Base-by-base conservation (phyloP, 2,113 vertebrate genomes). In the Hymenochirus boettgeri region DNA sequence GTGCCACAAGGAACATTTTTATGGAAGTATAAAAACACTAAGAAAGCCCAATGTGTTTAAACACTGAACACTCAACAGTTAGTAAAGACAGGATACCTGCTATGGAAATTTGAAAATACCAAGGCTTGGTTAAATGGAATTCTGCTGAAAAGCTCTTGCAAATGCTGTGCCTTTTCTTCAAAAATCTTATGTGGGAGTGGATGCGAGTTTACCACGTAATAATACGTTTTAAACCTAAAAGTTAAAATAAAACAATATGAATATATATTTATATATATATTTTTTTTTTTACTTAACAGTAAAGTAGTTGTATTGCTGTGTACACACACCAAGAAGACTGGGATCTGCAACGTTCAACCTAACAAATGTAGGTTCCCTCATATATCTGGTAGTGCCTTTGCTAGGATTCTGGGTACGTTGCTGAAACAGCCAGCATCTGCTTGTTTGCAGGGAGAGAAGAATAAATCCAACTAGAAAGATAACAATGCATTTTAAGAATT, bases 401-500 rank as follows among this genome's bases (percentile, higher is more conserved):
- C 95, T 76, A 99, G 37, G 83, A 89, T 75, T 98, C 94, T 24
- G 96, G 96, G 60, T 99, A 99, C 27, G 96, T 99, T 62, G 96
- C 96, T 61, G 96, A 99, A 1, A 99, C 93, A 1, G 96, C 94
- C n/a, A 99, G 73, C 93, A 99, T 95, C 78, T 99, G 96, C 70
- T 99, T 99, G 70, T 91, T 97, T 48, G 73, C 77, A 0, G 96
- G 96, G 19, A 99, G 80, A 0, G 92, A 93, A 42, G 96, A 98
- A 75, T 95, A 99, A 80, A 99, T 98, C 96, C 96, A 99, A 70
- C 96, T 99, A 61, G 0, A 23, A 5, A n/a, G 39, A 51, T 19
- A 37, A 29, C 65, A 64, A 7, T 23, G 17, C 15, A 48, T n/a
- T n/a, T n/a, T n/a, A n/a, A n/a, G n/a, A n/a, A n/a, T n/a, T n/a